phyloP scores from a whole-genome alignment of 2,888 invertebrate species.

The Arenicola marina region DNA sequence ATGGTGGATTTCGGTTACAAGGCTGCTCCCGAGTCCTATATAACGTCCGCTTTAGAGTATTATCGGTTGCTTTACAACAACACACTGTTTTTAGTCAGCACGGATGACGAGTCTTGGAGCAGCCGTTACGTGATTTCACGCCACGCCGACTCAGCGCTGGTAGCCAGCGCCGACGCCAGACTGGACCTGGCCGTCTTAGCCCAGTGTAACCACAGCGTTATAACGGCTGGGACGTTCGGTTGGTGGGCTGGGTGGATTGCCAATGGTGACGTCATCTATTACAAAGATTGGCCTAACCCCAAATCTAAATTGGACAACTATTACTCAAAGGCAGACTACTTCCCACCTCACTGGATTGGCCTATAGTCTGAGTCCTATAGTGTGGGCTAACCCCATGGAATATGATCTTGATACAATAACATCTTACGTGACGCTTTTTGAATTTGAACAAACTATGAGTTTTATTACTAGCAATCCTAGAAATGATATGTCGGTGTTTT shows the following conservation, averaged over 20 bases:
- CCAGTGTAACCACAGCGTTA: constrained; percentile 18
- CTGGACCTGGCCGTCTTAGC: constrained; percentile 13
- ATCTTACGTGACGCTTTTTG: too few relatives aligned
- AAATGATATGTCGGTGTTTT: too few relatives aligned
- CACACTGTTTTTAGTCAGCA: constrained; percentile 9
- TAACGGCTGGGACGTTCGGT: constrained; percentile 16
- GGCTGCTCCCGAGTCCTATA: constrained; percentile 11
- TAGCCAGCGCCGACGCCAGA: neutral
- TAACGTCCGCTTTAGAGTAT: constrained; percentile 14
- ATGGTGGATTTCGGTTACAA: constrained; percentile 12
- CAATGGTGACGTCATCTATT: constrained; percentile 14
- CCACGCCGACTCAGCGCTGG: constrained; percentile 4
- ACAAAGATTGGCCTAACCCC: constrained; percentile 10
- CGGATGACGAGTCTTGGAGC: constrained; percentile 12
- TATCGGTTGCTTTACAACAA: constrained; percentile 9
- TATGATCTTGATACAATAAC: too few relatives aligned
- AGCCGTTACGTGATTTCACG: constrained; percentile 2
- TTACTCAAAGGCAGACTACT: constrained; percentile 13
- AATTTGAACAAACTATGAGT: too few relatives aligned
- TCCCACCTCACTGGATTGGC: constrained; percentile 14
- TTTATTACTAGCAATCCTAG: too few relatives aligned
- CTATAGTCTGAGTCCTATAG: too few relatives aligned
- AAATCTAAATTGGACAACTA: constrained; percentile 4
- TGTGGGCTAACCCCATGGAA: too few relatives aligned
- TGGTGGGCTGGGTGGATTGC: constrained; percentile 22